Evolutionary conservation across 2,113 vertebrate species (phyloP).

Genomic region (Entomyzon cyanotis): DNA sequence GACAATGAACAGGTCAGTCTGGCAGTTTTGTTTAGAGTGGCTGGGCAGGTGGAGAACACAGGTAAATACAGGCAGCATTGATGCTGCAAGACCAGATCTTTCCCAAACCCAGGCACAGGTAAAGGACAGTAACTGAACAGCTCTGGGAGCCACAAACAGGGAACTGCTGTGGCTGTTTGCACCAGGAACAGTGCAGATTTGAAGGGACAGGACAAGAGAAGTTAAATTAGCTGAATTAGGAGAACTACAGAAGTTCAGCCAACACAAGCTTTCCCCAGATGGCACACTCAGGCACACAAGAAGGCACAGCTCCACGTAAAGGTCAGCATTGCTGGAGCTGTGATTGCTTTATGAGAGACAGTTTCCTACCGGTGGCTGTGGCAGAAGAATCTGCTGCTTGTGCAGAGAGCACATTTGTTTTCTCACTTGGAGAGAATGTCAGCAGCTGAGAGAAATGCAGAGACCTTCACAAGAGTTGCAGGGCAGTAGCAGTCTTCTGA

Average conservation of each 20-base stretch:
- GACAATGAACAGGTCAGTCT: background rate
- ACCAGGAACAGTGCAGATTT: background rate
- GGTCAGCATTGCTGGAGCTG: background rate
- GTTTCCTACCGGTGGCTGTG: fast-evolving
- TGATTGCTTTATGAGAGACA: background rate
- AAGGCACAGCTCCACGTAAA: background rate
- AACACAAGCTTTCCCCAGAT: background rate
- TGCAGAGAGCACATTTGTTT: background rate
- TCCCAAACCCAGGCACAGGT: background rate
- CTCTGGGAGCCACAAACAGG: background rate
- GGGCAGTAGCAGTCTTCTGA: background rate
- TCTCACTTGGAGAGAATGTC: background rate
- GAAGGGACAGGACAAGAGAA: background rate
- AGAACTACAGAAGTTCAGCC: background rate
- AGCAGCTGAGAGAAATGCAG: background rate
- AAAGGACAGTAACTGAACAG: background rate
- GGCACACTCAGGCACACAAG: background rate
- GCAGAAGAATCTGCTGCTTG: background rate
- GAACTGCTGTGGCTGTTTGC: background rate
- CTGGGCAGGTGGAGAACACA: background rate
- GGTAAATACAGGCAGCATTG: background rate
- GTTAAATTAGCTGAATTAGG: background rate
- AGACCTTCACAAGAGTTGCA: background rate
- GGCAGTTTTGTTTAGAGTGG: background rate
- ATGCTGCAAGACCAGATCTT: background rate